Evolutionary conservation across 1,140 invertebrate genomes (phyloP), one percentile per base, ranked within the genome.

Genomic region (Drosophila parvula): DNA sequence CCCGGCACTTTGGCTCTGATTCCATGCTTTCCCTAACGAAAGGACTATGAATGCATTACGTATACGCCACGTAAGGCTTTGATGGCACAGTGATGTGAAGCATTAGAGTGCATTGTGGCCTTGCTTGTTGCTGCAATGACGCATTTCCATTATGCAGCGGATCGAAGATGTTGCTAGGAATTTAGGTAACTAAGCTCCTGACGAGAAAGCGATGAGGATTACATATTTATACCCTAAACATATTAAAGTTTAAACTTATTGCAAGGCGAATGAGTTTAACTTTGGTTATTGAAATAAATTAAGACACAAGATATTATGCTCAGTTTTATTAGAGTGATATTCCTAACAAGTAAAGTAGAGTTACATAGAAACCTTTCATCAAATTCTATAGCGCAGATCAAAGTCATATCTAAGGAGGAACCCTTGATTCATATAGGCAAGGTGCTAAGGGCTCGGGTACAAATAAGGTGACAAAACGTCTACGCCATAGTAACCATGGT

Each of bases 31-130:
- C 44, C 60, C 7, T 51, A 53, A 61, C 51, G 44, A 38, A 68
- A 47, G n/a, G 12, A n/a, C 53, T 41, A 59, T 45, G 56, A 53
- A 75, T 44, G 58, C 32, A 69, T 70, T 59, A 36, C 58, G 44
- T 45, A 65, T 69, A 61, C 75, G 75, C 68, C 80, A 60, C 78
- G 36, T 62, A 34, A 16, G 9, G 41, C 44, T 16, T 60, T 45
- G 18, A 18, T 30, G 28, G 16, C 30, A 57, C 40, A 45, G 57
- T 34, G 48, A 48, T 41, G 43, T 36, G 34, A 67, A 50, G 64
- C 44, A 50, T 22, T 41, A 41, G 36, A 41, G 34, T 48, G 44
- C 34, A 16, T 11, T 10, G 12, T 32, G 61, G 28, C 41, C 32
- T 38, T 61, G 56, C 34, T 59, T 43, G 4, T 12, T 18, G 27